Conservation (phyloP, 2,113 vertebrate species). For the Caloenas nicobarica region DNA sequence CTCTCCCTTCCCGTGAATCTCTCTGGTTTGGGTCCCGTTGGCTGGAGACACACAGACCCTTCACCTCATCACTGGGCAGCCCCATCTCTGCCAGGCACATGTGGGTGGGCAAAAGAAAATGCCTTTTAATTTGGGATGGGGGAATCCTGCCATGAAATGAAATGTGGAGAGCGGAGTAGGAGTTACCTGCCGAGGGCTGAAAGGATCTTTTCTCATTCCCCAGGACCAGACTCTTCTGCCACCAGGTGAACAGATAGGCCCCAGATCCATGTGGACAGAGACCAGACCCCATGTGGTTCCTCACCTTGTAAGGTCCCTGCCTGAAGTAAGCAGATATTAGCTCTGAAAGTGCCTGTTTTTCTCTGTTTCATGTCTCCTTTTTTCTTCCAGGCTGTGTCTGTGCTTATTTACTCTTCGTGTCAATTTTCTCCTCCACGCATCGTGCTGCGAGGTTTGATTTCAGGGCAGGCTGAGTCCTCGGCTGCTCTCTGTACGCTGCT, state of each 20-base stretch:
- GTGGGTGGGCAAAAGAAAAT: not conserved
- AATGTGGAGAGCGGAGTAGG: not conserved
- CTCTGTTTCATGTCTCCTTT: not conserved
- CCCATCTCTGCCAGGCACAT: rapidly evolving
- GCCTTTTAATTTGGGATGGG: not conserved
- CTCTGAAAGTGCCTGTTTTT: not conserved
- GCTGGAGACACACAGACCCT: rapidly evolving
- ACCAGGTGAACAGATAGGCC: not conserved
- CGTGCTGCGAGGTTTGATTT: rapidly evolving
- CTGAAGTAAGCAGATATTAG: not conserved
- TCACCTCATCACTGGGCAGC: not conserved
- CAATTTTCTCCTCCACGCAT: not conserved
- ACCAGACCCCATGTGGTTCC: not conserved
- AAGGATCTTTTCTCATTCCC: not conserved
- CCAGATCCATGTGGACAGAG: not conserved
- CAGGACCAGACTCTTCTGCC: not conserved
- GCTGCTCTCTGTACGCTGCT: not conserved
- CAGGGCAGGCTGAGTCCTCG: not conserved
- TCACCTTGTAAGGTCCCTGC: not conserved
- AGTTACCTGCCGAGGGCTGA: not conserved
- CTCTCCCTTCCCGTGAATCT: rapidly evolving
- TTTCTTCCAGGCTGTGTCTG: not conserved
- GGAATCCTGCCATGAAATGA: not conserved
- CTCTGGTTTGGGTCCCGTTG: not conserved
- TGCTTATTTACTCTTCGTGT: not conserved